Conservation (phyloP, 1,140 invertebrate species). For the Mactra quadrangularis region DNA sequence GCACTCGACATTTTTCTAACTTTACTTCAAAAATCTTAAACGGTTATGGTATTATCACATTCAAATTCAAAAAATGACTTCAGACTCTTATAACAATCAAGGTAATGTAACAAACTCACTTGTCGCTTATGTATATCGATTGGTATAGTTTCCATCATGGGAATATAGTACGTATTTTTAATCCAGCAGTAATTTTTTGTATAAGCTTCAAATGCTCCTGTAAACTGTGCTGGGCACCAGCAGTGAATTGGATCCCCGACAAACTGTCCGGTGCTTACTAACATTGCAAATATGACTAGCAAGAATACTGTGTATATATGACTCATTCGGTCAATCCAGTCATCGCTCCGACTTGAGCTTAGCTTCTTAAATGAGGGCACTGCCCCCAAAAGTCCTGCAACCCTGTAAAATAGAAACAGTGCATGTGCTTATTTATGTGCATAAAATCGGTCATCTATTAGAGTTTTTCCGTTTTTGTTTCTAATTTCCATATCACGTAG, state of each 20-base stretch:
- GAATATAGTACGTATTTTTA: slow-evolving; percentile 84
- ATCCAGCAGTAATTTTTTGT: slow-evolving; percentile 83
- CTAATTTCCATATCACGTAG: no score
- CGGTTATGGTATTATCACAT: no score
- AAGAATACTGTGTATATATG: slow-evolving; percentile 77
- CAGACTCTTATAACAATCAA: no score
- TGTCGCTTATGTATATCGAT: slow-evolving; percentile 63
- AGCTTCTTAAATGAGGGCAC: slow-evolving; percentile 73
- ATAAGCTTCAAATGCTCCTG: slow-evolving; percentile 73
- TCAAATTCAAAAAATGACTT: no score
- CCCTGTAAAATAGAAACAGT: slow-evolving; percentile 61
- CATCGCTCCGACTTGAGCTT: slow-evolving; percentile 72
- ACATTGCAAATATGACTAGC: slow-evolving; percentile 73
- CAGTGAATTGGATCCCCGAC: slow-evolving; percentile 81
- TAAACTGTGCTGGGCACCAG: slow-evolving; percentile 81
- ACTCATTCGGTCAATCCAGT: slow-evolving; percentile 76
- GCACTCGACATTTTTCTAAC: no score
- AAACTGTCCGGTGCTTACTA: slow-evolving; percentile 80
- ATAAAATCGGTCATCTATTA: no score
- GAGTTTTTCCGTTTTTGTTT: no score
- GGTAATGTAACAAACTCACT: slow-evolving; percentile 50
- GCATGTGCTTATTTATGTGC: neutral
- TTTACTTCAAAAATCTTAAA: no score
- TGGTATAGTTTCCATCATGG: slow-evolving; percentile 83
- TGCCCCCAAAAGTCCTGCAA: slow-evolving; percentile 67